phyloP scores from a whole-genome alignment of 2,113 vertebrate genomes.

The Syngnathoides biaculeatus region DNA sequence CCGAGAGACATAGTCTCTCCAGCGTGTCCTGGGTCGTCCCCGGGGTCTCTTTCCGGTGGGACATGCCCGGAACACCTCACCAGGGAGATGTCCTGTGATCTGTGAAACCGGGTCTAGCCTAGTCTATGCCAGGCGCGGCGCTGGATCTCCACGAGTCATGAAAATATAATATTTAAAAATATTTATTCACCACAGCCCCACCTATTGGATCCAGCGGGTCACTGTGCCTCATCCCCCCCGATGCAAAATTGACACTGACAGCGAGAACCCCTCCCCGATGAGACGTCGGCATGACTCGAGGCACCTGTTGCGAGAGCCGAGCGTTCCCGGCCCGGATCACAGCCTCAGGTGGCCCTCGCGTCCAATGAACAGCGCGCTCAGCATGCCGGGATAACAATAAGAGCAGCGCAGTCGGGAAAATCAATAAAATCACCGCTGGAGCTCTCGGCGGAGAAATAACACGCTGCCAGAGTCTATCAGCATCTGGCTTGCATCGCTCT shows the following conservation, averaged over 20 bases:
- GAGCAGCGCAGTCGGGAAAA: slow-evolving; percentile 53
- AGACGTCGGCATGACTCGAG: slow-evolving; percentile 33
- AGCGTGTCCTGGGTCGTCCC: too few relatives aligned
- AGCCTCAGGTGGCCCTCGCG: slow-evolving; percentile 57
- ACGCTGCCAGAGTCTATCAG: slow-evolving; percentile 45
- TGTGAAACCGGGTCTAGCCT: too few relatives aligned
- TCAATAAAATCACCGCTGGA: slow-evolving; percentile 64
- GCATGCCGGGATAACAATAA: slow-evolving; percentile 60
- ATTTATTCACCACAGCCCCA: slow-evolving; percentile 1
- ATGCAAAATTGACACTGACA: not conserved
- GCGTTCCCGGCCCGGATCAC: slow-evolving; percentile 56
- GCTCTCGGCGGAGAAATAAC: slow-evolving; percentile 56
- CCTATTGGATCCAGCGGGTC: not conserved
- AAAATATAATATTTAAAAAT: too few relatives aligned
- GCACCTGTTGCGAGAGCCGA: slow-evolving; percentile 52
- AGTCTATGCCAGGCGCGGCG: too few relatives aligned
- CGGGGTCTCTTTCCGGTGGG: too few relatives aligned
- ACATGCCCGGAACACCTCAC: too few relatives aligned
- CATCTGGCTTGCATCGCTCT: slow-evolving; percentile 29
- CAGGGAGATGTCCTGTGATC: too few relatives aligned
- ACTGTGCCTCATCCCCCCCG: not conserved
- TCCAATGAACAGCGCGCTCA: slow-evolving; percentile 60
- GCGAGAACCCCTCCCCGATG: not conserved
- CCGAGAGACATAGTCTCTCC: too few relatives aligned
- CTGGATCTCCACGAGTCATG: too few relatives aligned